Evolutionary conservation across 2,797 vertebrate genomes (phyloP), one percentile per base, ranked within the genome.

Genomic region (Miichthys miiuy): DNA sequence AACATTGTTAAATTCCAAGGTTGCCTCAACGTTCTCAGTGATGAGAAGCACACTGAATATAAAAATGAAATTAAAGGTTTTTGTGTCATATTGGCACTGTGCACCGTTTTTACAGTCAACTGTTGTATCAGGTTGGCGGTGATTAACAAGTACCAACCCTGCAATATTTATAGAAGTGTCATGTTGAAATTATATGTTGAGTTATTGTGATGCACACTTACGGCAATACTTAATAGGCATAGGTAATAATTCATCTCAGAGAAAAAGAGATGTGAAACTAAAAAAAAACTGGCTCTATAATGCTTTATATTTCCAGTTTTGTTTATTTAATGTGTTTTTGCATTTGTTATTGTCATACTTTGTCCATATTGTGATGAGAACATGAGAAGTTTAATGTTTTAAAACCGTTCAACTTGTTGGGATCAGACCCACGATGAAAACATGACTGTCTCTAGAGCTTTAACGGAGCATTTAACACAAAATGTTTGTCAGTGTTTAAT

Each of bases 11-110:
- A 16, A 48, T 61, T 69, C 17, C 23, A 68, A 44, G 57, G 56
- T 74, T 77, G 68, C 66, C 25, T 38, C 8, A 38, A 9, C 8
- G 34, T 38, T 38, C 34, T 38, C 8, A 38, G 34, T 38, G 17
- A 3, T 34, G 12, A 66, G 54, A 21, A 50, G 21, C 8, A 27
- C 14, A 5, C 11, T 50, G 30, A 54, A 34, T 30, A 14, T 34
- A 48, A 18, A 63, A 38, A 38, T 38, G 8, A 34, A 34, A 34
- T 34, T 2, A 34, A 17, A 30, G 34, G 54, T 57, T 10, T 75
- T 57, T 69, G 73, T 82, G 79, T 85, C 74, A 80, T 86, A 72
- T 86, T 89, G 87, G 83, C 87, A 85, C 81, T 2, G 47, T 69
- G 38, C 56, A 52, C 16, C 1, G 3, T 10, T 8, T 44, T 72